Conservation (phyloP, 2,888 invertebrate species). For the Leucophenga maculata region DNA sequence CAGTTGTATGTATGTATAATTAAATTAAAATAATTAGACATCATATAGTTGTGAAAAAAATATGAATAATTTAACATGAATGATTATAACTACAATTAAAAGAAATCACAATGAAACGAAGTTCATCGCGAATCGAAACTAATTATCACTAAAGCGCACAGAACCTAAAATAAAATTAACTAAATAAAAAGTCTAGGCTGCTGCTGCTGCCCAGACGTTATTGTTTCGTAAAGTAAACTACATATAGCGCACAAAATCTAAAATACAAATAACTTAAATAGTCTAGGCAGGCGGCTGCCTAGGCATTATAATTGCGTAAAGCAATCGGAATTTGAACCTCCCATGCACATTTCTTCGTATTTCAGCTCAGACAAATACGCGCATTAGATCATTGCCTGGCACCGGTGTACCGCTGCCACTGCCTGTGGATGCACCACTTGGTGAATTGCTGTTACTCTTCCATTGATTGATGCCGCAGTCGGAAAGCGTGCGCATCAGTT, state of each 20-base stretch:
- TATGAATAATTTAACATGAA: constrained; percentile 22
- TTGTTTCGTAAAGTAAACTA: constrained; percentile 20
- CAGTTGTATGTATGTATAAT: neutral
- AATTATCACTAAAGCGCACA: constrained; percentile 54
- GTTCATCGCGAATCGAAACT: constrained; percentile 50
- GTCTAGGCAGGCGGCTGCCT: constrained; percentile 17
- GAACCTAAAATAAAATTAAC: constrained; percentile 49
- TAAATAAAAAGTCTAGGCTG: constrained; percentile 39
- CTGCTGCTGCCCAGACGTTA: neutral
- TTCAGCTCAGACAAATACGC: constrained; percentile 56
- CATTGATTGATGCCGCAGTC: constrained; percentile 60
- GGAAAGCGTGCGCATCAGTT: constrained; percentile 59
- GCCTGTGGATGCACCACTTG: constrained; percentile 38
- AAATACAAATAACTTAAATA: constrained; percentile 49
- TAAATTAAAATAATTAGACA: constrained; percentile 13
- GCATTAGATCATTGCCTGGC: constrained; percentile 56
- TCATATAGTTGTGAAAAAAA: neutral
- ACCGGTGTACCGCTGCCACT: constrained; percentile 39
- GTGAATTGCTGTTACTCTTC: constrained; percentile 55
- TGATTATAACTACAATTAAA: constrained; percentile 45
- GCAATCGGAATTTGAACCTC: constrained; percentile 28
- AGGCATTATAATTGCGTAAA: constrained; percentile 9
- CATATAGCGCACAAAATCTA: constrained; percentile 41
- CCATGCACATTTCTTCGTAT: constrained; percentile 23
- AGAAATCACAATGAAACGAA: constrained; percentile 44